Conservation (phyloP, 2,888 invertebrate species). For the Pheosia gnoma region DNA sequence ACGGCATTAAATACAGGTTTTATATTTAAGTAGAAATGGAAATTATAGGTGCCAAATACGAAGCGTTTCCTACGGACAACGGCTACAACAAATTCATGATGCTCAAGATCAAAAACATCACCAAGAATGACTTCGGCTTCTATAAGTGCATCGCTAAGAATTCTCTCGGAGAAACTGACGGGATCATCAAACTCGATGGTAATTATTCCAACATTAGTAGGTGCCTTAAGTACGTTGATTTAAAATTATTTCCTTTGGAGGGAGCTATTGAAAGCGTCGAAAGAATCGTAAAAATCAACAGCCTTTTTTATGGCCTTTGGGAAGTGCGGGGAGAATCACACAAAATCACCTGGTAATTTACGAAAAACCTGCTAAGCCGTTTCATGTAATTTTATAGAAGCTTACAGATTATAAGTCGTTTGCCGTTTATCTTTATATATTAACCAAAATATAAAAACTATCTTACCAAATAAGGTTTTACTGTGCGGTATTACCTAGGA, state of each 20-base stretch:
- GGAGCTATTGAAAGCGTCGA: slow-evolving; percentile 34
- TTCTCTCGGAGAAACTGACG: slow-evolving; percentile 94
- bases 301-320: slow-evolving; percentile 40
- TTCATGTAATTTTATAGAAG: neutral
- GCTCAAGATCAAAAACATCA: slow-evolving; percentile 93
- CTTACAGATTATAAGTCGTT: neutral
- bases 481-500: too few species aligned
- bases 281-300: slow-evolving; percentile 41
- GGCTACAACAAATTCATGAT: slow-evolving; percentile 97
- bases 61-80: slow-evolving; percentile 93
- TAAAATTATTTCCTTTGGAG: slow-evolving; percentile 26
- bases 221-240: slow-evolving; percentile 37
- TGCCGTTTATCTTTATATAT: neutral
- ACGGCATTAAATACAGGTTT: slow-evolving; percentile 57
- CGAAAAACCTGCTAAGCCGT: slow-evolving; percentile 29
- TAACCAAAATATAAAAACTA: neutral
- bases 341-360: slow-evolving; percentile 41
- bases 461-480: neutral
- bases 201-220: slow-evolving; percentile 44
- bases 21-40: slow-evolving; percentile 86
- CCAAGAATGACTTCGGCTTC: slow-evolving; percentile 92
- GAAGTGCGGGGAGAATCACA: slow-evolving; percentile 40
- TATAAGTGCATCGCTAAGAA: slow-evolving; percentile 97
- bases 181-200: slow-evolving; percentile 95
- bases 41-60: slow-evolving; percentile 94